Base-by-base conservation (phyloP, 2,113 vertebrate species). In the Syrrhaptes paradoxus region DNA sequence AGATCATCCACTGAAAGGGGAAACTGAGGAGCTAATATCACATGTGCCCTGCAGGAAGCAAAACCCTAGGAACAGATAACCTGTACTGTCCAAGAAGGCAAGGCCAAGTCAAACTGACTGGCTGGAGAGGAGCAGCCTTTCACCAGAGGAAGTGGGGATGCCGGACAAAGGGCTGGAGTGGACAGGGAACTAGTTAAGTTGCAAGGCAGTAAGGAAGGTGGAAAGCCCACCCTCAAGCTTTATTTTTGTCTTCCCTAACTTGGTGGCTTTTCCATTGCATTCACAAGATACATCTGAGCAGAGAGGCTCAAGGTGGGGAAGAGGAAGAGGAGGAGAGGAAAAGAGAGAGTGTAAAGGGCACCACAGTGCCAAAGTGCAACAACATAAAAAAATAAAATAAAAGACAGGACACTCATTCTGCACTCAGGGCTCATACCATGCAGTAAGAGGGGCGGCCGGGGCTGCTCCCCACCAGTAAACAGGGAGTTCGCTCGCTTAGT, bases 351-450 rank as follows among this genome's bases (percentile, higher is more conserved):
- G 93, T 87, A 95, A 98, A 98, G 98, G 97, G 98, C 98, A 98
- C 98, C 93, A 88, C 6, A 75, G 96, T 97, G 97, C 97, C 93
- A 96, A 96, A 98, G 98, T 98, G 98, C 98, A 97, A 98, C 96
- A 98, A 98, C 98, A 98, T 96, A 98, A 97, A 95, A 91, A 95
- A 95, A 61, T 36, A 63, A 95, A 91, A 55, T 9, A 68, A 94
- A 94, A 93, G 93, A 97, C 93, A 97, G 95, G 90, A 97, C 97
- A 97, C 97, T 98, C 97, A 98, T 98, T 98, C 98, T 98, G 98
- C 98, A 97, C 93, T 98, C 97, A 65, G 98, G 98, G 96, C 97
- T 98, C 97, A 98, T 98, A 98, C 98, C 99, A 99, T 99, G 99
- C 99, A 99, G 98, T 98, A 98, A 98, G 92, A 96, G 93, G 96